phyloP scores from a whole-genome alignment of 2,888 invertebrate species.

The Drosophila picticornis region DNA sequence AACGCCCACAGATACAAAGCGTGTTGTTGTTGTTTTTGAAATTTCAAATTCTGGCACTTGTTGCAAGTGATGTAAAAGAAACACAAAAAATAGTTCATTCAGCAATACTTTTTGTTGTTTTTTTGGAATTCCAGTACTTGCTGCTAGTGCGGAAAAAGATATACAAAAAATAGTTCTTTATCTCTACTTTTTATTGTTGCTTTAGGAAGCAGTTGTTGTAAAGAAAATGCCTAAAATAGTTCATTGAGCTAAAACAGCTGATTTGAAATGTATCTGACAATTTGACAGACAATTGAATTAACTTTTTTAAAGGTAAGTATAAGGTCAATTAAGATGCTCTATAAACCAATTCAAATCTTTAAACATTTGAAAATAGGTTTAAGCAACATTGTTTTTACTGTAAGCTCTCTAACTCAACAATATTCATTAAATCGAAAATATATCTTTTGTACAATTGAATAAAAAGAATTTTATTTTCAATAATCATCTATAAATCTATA shows the following conservation, averaged over 20 bases:
- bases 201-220: background rate
- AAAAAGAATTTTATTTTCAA: background rate
- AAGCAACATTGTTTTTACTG: background rate
- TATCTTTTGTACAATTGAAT: background rate
- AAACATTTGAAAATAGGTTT: background rate
- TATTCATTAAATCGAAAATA: background rate
- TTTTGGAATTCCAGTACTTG: background rate
- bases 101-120: background rate
- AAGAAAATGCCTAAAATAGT: background rate
- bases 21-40: background rate
- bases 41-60: constrained; percentile 12
- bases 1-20: background rate
- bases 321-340: background rate
- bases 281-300: background rate
- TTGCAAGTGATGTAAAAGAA: constrained; percentile 12
- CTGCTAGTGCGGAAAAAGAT: background rate
- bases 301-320: background rate
- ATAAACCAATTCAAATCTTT: background rate
- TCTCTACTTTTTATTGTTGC: background rate
- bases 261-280: background rate
- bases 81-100: background rate
- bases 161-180: background rate
- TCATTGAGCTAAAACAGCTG: background rate
- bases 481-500: background rate
- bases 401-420: too few species aligned